A percentile compares a stretch with the other conserved stretches of the same genome.
Conservation (phyloP, 2,797 vertebrate species). For the Crax fasciolata region DNA sequence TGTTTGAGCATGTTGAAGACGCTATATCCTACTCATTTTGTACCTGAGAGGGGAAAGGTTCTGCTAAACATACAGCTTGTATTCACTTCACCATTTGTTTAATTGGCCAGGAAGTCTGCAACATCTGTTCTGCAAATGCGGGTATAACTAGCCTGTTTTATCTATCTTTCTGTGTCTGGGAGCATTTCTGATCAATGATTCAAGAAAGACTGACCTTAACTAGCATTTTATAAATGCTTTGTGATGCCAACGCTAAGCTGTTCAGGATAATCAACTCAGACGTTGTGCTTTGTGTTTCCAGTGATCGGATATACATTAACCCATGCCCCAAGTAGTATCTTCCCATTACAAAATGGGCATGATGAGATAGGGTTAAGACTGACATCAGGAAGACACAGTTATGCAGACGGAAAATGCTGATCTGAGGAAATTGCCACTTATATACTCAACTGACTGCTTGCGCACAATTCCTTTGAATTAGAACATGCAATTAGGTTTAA, state of each 20-base stretch:
- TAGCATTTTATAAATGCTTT: not conserved
- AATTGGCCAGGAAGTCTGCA: not conserved
- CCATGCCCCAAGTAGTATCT: not conserved
- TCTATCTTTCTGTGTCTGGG: not conserved
- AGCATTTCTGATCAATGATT: slow-evolving; percentile 32
- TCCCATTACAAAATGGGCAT: not conserved
- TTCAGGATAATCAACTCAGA: not conserved
- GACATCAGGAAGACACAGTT: not conserved
- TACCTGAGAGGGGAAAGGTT: not conserved
- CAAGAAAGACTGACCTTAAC: slow-evolving; percentile 7
- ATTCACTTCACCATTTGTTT: not conserved
- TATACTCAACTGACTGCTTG: not conserved
- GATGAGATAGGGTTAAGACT: not conserved
- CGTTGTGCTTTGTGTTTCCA: not conserved
- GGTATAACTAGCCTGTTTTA: not conserved
- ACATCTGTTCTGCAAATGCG: slow-evolving; percentile 41
- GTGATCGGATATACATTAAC: not conserved
- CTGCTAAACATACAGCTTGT: not conserved
- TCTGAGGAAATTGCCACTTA: not conserved
- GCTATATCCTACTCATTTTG: not conserved
- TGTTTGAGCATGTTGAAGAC: slow-evolving; percentile 69
- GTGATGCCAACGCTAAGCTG: not conserved
- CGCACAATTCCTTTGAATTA: not conserved
- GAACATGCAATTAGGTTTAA: not conserved
- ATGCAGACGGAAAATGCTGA: not conserved